Conservation (phyloP, 2,888 invertebrate genomes). For the Drosophila kanekoi region DNA sequence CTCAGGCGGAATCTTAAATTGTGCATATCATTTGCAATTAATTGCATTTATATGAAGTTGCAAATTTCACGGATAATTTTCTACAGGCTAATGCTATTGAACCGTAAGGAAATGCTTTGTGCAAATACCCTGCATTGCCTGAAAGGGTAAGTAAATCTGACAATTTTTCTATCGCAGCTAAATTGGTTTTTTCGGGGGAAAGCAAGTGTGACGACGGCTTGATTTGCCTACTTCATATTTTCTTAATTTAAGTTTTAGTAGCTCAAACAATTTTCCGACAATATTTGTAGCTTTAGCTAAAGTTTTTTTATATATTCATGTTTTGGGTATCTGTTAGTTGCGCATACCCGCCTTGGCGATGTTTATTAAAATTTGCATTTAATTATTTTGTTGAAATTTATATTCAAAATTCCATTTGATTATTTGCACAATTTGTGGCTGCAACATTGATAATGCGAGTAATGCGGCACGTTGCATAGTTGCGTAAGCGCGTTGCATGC, state of each 20-base stretch:
- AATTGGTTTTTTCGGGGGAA: no score
- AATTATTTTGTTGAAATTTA: slow-evolving; percentile 64
- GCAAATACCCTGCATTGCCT: slow-evolving; percentile 20
- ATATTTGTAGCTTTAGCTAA: no score
- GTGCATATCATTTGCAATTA: slow-evolving; percentile 54
- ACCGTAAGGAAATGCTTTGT: slow-evolving; percentile 7
- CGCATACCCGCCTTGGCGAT: not conserved
- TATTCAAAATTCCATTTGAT: slow-evolving; percentile 46
- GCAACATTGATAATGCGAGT: slow-evolving; percentile 53
- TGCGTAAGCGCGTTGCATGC: slow-evolving; percentile 27
- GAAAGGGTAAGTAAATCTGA: not conserved
- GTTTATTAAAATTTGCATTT: slow-evolving; percentile 72
- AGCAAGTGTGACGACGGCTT: no score
- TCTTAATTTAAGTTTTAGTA: no score
- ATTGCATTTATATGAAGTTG: slow-evolving; percentile 55
- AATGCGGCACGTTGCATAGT: slow-evolving; percentile 33
- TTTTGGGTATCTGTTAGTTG: not conserved
- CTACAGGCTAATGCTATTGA: slow-evolving; percentile 18
- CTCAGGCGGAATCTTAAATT: slow-evolving; percentile 5
- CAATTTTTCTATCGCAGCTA: no score
- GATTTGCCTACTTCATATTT: no score
- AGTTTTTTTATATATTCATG: not conserved
- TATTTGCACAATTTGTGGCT: slow-evolving; percentile 67
- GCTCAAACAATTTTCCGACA: no score
- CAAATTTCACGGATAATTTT: slow-evolving; percentile 50